Base-by-base conservation (phyloP, 2,113 vertebrate species). In the Ornithorhynchus anatinus region DNA sequence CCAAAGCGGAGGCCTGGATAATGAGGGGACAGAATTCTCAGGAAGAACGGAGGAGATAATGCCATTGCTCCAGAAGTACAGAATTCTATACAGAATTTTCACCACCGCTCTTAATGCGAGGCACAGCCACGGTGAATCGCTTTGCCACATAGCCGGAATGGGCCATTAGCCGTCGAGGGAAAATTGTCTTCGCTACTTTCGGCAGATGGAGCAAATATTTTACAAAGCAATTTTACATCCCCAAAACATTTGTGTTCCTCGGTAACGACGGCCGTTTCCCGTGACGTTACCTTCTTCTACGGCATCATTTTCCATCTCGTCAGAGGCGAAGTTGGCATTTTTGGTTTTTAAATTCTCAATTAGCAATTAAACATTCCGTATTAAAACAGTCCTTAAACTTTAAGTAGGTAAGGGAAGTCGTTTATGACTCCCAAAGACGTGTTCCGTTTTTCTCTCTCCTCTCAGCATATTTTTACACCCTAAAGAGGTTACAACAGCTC, bases 141-240 rank as follows among this genome's bases (percentile, higher is more conserved):
- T 90, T n/a, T 86, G 91, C 89, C 91, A 90, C 94, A 86, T 94
- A 93, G 94, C 93, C 89, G 92, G 91, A 92, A 96, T 92, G 96
- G 94, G 84, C 96, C 96, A 96, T 98, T 98, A 97, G 92, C 94
- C 93, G 95, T 93, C 93, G 84, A 80, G 93, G 94, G 92, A 93
- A 96, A 96, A 98, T 97, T 95, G 95, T 95, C 94, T 95, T 91
- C 89, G 95, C 96, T 92, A 92, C 95, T 95, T 92, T 96, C 94
- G 93, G 96, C 96, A 97, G 96, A 97, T 96, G 96, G 96, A 96
- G 94, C 94, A 92, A 94, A 96, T 95, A 93, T 94, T 95, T 95
- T 92, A 94, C 93, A 90, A 89, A 94, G 91, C 91, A 86, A 91
- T 94, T 93, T 94, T 92, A 92, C 91, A 93, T 91, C 90, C 75